phyloP scores from a whole-genome alignment of 2,888 invertebrate genomes.

The Temnothorax rugatulus region DNA sequence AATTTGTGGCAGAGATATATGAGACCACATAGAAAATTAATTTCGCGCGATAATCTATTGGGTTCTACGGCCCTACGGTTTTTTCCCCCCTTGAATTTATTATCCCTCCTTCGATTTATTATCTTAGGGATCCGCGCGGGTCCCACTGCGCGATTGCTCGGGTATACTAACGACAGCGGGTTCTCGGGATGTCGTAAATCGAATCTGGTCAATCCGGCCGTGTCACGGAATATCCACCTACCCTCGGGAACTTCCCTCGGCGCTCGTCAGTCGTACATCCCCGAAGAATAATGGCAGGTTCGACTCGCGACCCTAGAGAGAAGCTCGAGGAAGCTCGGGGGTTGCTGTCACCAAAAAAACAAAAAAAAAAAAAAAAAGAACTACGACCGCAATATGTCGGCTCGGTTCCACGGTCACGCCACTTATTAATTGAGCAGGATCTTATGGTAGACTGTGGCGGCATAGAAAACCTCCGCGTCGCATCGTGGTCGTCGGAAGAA shows the following conservation, averaged over 20 bases:
- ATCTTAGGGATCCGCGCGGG: background rate
- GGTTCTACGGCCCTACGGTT: no score
- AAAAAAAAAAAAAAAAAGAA: background rate
- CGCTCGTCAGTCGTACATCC: slow-evolving; percentile 63
- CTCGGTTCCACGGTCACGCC: slow-evolving; percentile 53
- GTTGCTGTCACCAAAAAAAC: background rate
- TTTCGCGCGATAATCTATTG: background rate
- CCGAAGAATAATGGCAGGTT: slow-evolving; percentile 30
- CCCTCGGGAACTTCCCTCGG: slow-evolving; percentile 63
- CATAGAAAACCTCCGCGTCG: slow-evolving; percentile 69
- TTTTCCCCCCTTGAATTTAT: background rate
- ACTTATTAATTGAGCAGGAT: slow-evolving; percentile 83
- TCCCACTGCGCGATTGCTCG: background rate
- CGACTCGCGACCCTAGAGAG: background rate
- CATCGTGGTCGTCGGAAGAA: slow-evolving; percentile 63
- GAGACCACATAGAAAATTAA: background rate
- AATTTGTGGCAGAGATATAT: background rate
- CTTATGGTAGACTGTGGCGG: slow-evolving; percentile 79
- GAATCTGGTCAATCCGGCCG: background rate
- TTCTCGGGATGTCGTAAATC: background rate
- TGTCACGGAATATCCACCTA: slow-evolving; percentile 58
- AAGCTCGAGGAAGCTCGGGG: background rate
- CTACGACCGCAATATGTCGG: background rate
- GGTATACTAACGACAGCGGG: background rate
- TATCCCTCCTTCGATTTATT: slow-evolving; percentile 17